Percentiles rank a stretch among this genome's conserved stretches.
These are phyloP conservation scores for Ephialtes manifestator DNA, from an alignment of 2,888 invertebrate genomes.

Conservation along the genomic window DNA sequence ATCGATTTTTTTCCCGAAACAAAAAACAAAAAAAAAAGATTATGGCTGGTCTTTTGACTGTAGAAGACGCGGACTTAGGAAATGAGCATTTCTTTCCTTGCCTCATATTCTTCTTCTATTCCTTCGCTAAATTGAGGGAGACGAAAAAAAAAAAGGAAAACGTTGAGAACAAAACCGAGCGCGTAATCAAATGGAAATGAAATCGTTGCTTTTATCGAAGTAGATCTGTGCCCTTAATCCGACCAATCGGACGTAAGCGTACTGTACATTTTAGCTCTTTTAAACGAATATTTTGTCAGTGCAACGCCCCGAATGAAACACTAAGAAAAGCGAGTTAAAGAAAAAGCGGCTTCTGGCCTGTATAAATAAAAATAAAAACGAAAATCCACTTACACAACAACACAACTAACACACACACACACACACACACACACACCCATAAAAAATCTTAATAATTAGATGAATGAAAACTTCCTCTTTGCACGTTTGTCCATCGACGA, in stretches of 20 bases:
- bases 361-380: conserved; percentile 47
- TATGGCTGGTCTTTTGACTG: conserved; percentile 6
- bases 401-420: conserved; percentile 31
- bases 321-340: conserved; percentile 7
- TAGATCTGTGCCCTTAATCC: conserved; percentile 28
- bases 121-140: not conserved
- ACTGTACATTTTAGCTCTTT: conserved; percentile 34
- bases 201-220: conserved; percentile 46
- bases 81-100: conserved; percentile 4
- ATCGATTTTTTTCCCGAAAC: conserved; percentile 35
- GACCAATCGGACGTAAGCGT: not conserved
- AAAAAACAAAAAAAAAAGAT: not conserved
- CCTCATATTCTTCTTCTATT: conserved; percentile 8
- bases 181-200: conserved; percentile 63
- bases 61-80: not conserved
- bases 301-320: conserved; percentile 49
- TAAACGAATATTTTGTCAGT: conserved; percentile 53
- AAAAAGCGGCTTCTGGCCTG: conserved; percentile 40
- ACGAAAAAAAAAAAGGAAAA: not conserved
- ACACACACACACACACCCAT: conserved; percentile 45
- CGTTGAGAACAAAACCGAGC: conserved; percentile 45
- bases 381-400: conserved; percentile 23
- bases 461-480: conserved; percentile 67
- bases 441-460: conserved; percentile 63
- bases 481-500: conserved; percentile 69